phyloP scores from a whole-genome alignment of 2,797 vertebrate genomes.

The Sphaeramia orbicularis region DNA sequence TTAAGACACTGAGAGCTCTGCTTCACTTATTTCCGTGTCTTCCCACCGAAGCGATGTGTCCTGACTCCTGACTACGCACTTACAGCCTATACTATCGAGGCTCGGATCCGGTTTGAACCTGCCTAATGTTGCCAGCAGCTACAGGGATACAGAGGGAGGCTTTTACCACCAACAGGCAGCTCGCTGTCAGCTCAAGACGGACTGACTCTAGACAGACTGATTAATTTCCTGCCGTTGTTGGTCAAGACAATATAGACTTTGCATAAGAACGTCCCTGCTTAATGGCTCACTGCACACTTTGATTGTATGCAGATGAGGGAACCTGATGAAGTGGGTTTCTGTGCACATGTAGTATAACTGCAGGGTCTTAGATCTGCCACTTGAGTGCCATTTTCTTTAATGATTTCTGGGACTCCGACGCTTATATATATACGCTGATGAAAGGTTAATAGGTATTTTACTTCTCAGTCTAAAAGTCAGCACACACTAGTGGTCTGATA shows the following conservation, averaged over 20 bases:
- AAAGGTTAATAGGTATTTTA: slow-evolving; percentile 74
- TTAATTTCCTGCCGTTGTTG: slow-evolving; percentile 70
- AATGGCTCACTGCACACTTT: slow-evolving; percentile 76
- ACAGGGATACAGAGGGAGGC: slow-evolving; percentile 2
- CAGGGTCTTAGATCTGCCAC: slow-evolving; percentile 68
- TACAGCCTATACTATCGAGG: slow-evolving; percentile 47
- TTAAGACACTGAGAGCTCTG: slow-evolving; percentile 51
- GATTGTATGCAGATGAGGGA: slow-evolving; percentile 84
- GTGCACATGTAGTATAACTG: slow-evolving; percentile 60
- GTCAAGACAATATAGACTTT: slow-evolving; percentile 56
- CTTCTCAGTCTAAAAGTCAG: slow-evolving; percentile 41
- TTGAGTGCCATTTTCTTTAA: slow-evolving; percentile 73
- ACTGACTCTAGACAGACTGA: slow-evolving; percentile 42
- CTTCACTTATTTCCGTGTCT: slow-evolving; percentile 27
- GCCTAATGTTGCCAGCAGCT: slow-evolving; percentile 25
- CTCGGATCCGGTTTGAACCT: slow-evolving; percentile 40
- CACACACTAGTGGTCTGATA: slow-evolving; percentile 36
- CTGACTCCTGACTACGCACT: slow-evolving; percentile 18
- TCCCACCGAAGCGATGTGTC: slow-evolving; percentile 16
- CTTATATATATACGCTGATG: slow-evolving; percentile 58
- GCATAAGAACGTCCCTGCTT: slow-evolving; percentile 56
- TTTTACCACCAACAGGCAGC: slow-evolving; percentile 45
- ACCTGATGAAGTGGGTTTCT: slow-evolving; percentile 72
- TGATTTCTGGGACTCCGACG: slow-evolving; percentile 70
- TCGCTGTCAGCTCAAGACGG: slow-evolving; percentile 50